A percentile compares a stretch with the other conserved stretches of the same genome.
Evolutionary conservation across 2,888 invertebrate species (phyloP).

Genomic region (Tetragonisca angustula): DNA sequence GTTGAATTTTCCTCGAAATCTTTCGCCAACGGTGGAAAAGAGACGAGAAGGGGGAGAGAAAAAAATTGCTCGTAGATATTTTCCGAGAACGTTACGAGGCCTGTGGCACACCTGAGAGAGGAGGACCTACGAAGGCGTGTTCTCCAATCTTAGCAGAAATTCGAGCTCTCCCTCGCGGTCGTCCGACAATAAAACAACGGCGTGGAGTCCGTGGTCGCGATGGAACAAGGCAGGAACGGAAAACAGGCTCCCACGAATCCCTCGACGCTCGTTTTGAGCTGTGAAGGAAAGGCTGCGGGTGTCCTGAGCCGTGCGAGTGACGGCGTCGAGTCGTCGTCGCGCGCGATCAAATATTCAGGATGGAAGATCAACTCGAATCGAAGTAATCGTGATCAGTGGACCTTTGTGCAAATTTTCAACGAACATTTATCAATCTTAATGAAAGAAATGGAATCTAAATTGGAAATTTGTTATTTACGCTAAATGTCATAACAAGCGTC

Average conservation of each 20-base stretch:
- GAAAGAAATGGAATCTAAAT: no score
- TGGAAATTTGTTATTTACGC: no score
- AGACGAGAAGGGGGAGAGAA: no score
- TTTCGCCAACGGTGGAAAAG: no score
- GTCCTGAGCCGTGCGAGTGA: slow-evolving; percentile 56
- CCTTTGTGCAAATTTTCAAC: no score
- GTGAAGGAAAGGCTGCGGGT: slow-evolving; percentile 74
- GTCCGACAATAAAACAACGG: slow-evolving; percentile 69
- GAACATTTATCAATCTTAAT: no score
- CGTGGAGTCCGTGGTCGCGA: slow-evolving; percentile 67
- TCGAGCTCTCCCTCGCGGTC: slow-evolving; percentile 68
- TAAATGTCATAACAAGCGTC: no score
- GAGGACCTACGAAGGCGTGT: slow-evolving; percentile 55
- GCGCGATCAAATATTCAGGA: slow-evolving; percentile 39
- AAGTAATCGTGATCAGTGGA: not conserved
- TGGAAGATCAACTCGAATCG: not conserved
- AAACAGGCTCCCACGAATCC: slow-evolving; percentile 78
- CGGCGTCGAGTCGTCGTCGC: slow-evolving; percentile 39
- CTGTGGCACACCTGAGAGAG: slow-evolving; percentile 31
- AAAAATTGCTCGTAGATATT: slow-evolving; percentile 12
- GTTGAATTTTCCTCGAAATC: not conserved
- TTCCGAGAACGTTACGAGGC: slow-evolving; percentile 42
- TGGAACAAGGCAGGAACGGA: slow-evolving; percentile 73
- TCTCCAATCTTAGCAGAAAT: slow-evolving; percentile 70
- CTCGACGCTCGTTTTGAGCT: slow-evolving; percentile 73